These are phyloP conservation scores for Gryon sp. DNA, from an alignment of 1,140 invertebrate species.

Conservation along the genomic window DNA sequence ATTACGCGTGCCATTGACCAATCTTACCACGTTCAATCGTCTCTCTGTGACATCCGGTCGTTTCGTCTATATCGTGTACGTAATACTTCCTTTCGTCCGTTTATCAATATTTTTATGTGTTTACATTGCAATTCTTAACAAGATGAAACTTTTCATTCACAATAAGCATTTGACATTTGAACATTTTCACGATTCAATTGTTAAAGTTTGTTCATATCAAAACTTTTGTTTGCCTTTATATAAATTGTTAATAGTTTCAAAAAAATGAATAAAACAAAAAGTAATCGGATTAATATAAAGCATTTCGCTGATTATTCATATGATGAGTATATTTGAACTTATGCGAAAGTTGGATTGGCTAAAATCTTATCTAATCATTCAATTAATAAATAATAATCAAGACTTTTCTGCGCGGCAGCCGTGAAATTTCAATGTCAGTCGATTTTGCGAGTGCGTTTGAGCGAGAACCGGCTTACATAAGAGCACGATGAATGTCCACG, in stretches of 20 bases:
- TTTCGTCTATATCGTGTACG: constrained; percentile 51
- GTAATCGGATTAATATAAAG: too few species aligned
- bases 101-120: constrained; percentile 48
- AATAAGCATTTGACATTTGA: too few species aligned
- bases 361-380: constrained; percentile 37
- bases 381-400: constrained; percentile 32
- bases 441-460: constrained; percentile 3
- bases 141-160: neutral
- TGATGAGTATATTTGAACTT: too few species aligned
- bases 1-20: constrained; percentile 73
- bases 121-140: constrained; percentile 11
- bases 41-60: constrained; percentile 67
- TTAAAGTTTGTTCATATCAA: too few species aligned
- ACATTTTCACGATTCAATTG: too few species aligned
- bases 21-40: constrained; percentile 64
- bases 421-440: constrained; percentile 44
- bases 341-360: constrained; percentile 44
- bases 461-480: constrained; percentile 20
- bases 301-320: too few species aligned
- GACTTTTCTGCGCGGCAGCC: constrained; percentile 3
- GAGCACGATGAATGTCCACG: neutral
- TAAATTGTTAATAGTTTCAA: too few species aligned
- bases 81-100: constrained; percentile 57
- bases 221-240: too few species aligned
- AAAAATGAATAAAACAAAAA: too few species aligned